Base-by-base conservation (phyloP, 2,797 vertebrate species). In the Hozukius guyotensis region DNA sequence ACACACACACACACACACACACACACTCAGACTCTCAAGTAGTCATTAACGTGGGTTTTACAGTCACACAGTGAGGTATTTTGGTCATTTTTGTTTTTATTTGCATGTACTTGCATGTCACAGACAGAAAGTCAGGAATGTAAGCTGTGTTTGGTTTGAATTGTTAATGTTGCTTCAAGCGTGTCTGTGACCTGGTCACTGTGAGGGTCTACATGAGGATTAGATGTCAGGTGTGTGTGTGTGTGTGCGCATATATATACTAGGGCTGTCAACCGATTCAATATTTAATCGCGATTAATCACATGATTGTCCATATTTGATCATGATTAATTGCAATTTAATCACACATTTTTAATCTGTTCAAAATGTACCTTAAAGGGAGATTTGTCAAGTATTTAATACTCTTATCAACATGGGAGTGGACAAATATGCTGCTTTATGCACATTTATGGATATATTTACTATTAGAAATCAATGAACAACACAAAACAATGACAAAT, bases 11-110 rank as follows among this genome's bases (percentile, higher is more conserved):
- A 36, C 34, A 0, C 34, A 36, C 34, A 13, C 25, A 49, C 60
- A 36, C 55, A 29, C 75, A 53, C 70, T 2, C 20, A 20, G 31
- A 49, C 92, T 89, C 87, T 91, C 87, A 92, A 92, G 91, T 83
- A 88, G 64, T 87, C 72, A 59, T 77, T 86, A 90, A 95, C 92
- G 90, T 94, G 92, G 93, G 90, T 89, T 94, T 93, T 90, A 91
- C 93, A 93, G 90, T 86, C 70, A 59, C 91, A 88, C 90, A 95
- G 93, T 94, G 95, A 95, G 94, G 91, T 80, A 89, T 68, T 77
- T 92, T 95, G 93, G 94, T 95, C 87, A 71, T 27, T 71, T 75
- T 36, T 86, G 59, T 77, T 78, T 80, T 72, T 65, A 34, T 73
- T 77, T 80, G 57, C 38, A 73, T 67, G 66, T 70, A 25, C 31